Evolutionary conservation across 2,888 invertebrate genomes (phyloP).

Genomic region (Keiferia lycopersicella): DNA sequence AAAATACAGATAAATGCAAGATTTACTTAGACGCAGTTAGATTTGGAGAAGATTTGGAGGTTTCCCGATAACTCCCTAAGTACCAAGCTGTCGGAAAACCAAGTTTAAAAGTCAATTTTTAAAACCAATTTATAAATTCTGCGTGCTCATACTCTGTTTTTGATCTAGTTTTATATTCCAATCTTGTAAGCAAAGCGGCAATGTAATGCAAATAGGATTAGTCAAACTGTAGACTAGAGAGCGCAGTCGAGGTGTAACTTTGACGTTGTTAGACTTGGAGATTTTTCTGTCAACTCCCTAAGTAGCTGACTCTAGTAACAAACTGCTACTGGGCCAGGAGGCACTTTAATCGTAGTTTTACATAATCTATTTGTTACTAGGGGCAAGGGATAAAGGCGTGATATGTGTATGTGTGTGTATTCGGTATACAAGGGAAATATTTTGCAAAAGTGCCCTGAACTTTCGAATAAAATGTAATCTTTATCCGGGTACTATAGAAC

Average conservation of each 20-base stretch:
- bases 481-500: no score
- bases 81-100: no score
- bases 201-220: conserved; percentile 19
- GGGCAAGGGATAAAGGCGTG: no score
- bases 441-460: no score
- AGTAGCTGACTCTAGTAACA: conserved; percentile 5
- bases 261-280: conserved; percentile 18
- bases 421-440: no score
- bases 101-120: no score
- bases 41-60: conserved; percentile 20
- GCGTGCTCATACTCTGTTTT: no score
- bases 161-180: neutral
- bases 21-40: conserved; percentile 16
- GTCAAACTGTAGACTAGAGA: conserved; percentile 14
- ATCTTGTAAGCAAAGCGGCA: neutral
- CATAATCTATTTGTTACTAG: no score
- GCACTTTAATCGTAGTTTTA: neutral
- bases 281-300: conserved; percentile 13
- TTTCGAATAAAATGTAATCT: no score
- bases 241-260: conserved; percentile 16
- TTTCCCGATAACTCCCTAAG: conserved; percentile 1
- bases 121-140: no score
- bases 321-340: neutral
- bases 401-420: no score
- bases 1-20: conserved; percentile 13